A percentile compares a stretch with the other conserved stretches of the same genome.
phyloP scores from a whole-genome alignment of 1,140 invertebrate species.

The Macrocentrus cingulum region DNA sequence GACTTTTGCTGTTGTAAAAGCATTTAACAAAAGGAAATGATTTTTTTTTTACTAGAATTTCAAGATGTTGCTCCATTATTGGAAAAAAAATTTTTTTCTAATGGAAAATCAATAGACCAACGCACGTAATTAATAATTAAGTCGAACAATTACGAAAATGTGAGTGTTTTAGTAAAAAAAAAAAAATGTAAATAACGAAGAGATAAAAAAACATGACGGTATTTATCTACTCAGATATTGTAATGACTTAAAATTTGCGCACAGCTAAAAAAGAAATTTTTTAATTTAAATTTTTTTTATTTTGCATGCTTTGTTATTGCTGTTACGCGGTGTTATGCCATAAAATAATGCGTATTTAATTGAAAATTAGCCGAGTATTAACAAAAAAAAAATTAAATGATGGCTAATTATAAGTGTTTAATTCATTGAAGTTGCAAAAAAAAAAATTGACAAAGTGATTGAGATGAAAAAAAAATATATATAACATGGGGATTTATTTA shows the following conservation, averaged over 20 bases:
- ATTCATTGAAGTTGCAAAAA: slow-evolving; percentile 1
- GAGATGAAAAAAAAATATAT: slow-evolving; percentile 1
- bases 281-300: slow-evolving; percentile 36
- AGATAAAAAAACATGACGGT: slow-evolving; percentile 18
- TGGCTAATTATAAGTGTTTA: slow-evolving; percentile 10
- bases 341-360: slow-evolving; percentile 26
- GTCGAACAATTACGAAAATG: slow-evolving; percentile 32
- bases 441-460: slow-evolving; percentile 21
- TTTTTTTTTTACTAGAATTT: slow-evolving; percentile 20
- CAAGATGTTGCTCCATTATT: background rate
- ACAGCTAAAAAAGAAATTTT: slow-evolving; percentile 35
- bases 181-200: slow-evolving; percentile 40
- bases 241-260: slow-evolving; percentile 24
- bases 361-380: slow-evolving; percentile 1
- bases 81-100: slow-evolving; percentile 1
- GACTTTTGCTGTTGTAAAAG: slow-evolving; percentile 19
- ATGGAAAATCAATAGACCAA: slow-evolving; percentile 4
- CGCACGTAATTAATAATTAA: too few relatives aligned
- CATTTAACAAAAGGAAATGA: slow-evolving; percentile 5
- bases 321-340: slow-evolving; percentile 32
- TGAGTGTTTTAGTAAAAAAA: slow-evolving; percentile 35
- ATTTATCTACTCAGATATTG: slow-evolving; percentile 40
- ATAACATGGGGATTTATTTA: too few relatives aligned
- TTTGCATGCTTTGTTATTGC: slow-evolving; percentile 38
- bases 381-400: slow-evolving; percentile 3